A percentile compares a stretch with the other conserved stretches of the same genome.
phyloP scores from a whole-genome alignment of 2,797 vertebrate genomes.

The Peromyscus attwateri region DNA sequence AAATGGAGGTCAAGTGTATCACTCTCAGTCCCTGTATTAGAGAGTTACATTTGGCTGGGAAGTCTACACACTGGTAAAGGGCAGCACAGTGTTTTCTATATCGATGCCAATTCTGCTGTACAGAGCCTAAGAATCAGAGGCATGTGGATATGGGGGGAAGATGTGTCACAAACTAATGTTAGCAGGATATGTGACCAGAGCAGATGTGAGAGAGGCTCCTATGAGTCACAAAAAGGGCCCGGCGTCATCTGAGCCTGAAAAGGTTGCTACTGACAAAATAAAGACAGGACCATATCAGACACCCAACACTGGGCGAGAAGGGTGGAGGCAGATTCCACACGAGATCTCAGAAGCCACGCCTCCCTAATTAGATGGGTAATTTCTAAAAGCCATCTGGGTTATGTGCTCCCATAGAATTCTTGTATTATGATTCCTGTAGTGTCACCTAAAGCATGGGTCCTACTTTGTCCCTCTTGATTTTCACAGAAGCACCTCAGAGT shows the following conservation, averaged over 20 bases:
- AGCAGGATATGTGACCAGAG: neutral
- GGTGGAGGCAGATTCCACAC: neutral
- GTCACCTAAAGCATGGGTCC: neutral
- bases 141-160: neutral
- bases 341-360: neutral
- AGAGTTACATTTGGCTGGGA: neutral
- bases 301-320: neutral
- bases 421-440: neutral
- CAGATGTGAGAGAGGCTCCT: neutral
- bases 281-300: constrained; percentile 15
- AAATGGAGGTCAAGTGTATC: neutral
- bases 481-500: neutral
- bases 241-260: neutral
- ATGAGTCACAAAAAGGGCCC: neutral
- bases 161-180: neutral
- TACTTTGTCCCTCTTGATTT: neutral
- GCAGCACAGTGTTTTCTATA: neutral
- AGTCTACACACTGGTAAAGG: neutral
- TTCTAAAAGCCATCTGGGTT: neutral
- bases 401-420: neutral
- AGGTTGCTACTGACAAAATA: neutral
- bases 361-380: constrained; percentile 40
- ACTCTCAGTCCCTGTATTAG: neutral
- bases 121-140: neutral
- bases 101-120: neutral